Evolutionary conservation across 2,888 invertebrate species (phyloP).

Genomic region (Odontothrips loti): DNA sequence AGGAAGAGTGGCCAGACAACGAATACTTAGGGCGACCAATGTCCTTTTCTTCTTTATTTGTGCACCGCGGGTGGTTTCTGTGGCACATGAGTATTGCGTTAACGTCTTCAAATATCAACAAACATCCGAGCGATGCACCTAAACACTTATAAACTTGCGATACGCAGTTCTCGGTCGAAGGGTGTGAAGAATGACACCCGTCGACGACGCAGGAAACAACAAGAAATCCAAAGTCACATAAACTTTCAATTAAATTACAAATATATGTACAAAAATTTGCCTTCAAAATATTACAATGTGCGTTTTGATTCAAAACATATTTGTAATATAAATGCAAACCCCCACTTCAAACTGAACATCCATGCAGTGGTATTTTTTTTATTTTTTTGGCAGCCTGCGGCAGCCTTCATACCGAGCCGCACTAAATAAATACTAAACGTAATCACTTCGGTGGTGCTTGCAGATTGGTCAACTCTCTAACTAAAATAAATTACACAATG

Average conservation of each 20-base stretch:
- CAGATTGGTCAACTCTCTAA: slow-evolving; percentile 22
- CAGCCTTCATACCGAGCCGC: not conserved
- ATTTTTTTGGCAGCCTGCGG: not conserved
- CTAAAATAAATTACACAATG: not conserved
- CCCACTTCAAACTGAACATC: not conserved
- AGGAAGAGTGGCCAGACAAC: not conserved
- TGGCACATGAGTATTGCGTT: slow-evolving; percentile 24
- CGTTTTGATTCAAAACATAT: slow-evolving; percentile 25
- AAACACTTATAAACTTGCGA: slow-evolving; percentile 3
- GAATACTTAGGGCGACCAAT: not conserved
- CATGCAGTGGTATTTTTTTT: not conserved
- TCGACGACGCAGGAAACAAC: not conserved
- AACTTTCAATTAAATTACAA: not conserved
- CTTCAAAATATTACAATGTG: slow-evolving; percentile 21
- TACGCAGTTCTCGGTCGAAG: not conserved
- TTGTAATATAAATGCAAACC: slow-evolving; percentile 25
- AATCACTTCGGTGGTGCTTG: not conserved
- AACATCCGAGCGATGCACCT: slow-evolving; percentile 14
- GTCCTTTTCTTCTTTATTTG: not conserved
- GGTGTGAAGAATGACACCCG: not conserved
- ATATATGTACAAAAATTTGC: slow-evolving; percentile 25
- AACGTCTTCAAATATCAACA: slow-evolving; percentile 7
- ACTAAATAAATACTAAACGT: not conserved
- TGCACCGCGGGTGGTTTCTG: not conserved
- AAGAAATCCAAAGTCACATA: not conserved